A percentile compares a stretch with the other conserved stretches of the same genome.
Conservation (phyloP, 2,888 invertebrate genomes). For the Myopa testacea region DNA sequence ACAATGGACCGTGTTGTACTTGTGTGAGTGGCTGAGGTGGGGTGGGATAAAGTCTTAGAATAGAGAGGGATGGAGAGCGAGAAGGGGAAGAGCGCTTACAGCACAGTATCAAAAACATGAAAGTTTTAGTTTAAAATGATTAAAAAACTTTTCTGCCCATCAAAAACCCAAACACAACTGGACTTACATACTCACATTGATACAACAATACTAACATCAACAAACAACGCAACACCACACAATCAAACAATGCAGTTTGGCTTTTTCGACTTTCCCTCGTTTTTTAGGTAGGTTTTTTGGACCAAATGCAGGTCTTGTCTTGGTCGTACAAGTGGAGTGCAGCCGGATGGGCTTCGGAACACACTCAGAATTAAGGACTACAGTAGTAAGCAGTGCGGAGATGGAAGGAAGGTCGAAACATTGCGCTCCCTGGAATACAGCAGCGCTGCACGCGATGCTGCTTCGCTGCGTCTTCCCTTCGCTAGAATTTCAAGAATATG, state of each 20-base stretch:
- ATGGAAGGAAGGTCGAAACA: neutral
- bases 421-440: neutral
- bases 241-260: slow-evolving; percentile 30
- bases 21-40: neutral
- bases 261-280: slow-evolving; percentile 18
- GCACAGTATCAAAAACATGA: slow-evolving; percentile 6
- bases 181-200: neutral
- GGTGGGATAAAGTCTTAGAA: neutral
- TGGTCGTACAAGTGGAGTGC: neutral
- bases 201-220: neutral
- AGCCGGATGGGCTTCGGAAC: too few species aligned
- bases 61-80: neutral
- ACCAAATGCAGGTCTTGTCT: slow-evolving; percentile 27
- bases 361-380: neutral
- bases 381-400: neutral
- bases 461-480: slow-evolving; percentile 12
- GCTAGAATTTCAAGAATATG: neutral
- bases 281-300: slow-evolving; percentile 21
- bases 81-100: neutral
- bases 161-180: slow-evolving; percentile 48
- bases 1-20: slow-evolving; percentile 6
- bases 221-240: slow-evolving; percentile 24
- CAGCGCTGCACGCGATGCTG: slow-evolving; percentile 30
- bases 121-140: slow-evolving; percentile 54
- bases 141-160: slow-evolving; percentile 57